Percentiles rank a stretch among this genome's conserved stretches.
These are phyloP conservation scores for Invenusta paracnida DNA, from an alignment of 2,888 invertebrate species.

Conservation along the genomic window DNA sequence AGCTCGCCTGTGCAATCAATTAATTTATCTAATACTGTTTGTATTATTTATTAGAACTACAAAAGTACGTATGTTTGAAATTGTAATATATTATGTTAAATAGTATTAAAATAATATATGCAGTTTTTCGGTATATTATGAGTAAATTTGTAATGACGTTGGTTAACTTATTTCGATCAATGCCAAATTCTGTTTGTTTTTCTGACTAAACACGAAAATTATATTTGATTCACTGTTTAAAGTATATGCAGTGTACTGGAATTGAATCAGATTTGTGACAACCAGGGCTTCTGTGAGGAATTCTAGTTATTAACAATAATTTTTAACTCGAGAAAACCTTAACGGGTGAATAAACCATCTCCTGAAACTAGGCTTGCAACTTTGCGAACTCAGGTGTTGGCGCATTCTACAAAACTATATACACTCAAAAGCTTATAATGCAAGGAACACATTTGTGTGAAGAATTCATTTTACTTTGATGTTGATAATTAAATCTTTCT, in stretches of 20 bases:
- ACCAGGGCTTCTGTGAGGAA: neutral
- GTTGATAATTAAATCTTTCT: neutral
- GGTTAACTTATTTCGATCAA: too few species aligned
- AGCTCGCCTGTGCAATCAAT: neutral
- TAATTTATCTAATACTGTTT: neutral
- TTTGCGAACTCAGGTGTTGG: neutral
- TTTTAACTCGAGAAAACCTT: neutral
- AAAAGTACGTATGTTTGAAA: too few species aligned
- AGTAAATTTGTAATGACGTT: too few species aligned
- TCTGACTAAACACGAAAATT: too few species aligned
- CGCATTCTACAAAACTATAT: neutral
- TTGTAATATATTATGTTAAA: too few species aligned
- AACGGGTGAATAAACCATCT: neutral
- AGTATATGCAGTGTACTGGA: too few species aligned
- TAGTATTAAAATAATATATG: too few species aligned
- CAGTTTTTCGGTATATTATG: too few species aligned
- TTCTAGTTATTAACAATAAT: neutral
- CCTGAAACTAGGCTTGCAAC: neutral
- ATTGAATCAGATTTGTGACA: neutral
- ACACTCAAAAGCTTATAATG: neutral
- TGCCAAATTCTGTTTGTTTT: too few species aligned
- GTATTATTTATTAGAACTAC: too few species aligned
- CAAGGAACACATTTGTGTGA: too few species aligned
- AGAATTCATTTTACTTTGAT: conserved; percentile 6
- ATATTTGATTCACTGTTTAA: too few species aligned